phyloP scores from a whole-genome alignment of 2,888 invertebrate species.

The Coleophora flavipennella region DNA sequence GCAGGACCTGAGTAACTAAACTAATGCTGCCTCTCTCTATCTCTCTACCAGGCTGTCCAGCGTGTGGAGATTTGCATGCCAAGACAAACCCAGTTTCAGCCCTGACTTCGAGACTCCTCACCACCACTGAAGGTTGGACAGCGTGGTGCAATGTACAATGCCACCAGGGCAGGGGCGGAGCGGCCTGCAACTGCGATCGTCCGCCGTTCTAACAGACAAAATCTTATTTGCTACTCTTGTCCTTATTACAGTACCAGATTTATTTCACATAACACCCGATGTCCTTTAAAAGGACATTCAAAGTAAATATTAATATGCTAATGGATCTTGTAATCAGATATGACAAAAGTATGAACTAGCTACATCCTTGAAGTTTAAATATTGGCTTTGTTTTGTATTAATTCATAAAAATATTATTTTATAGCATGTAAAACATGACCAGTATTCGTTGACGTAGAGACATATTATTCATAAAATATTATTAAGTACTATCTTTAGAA shows the following conservation, averaged over 20 bases:
- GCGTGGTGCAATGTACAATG: slow-evolving; percentile 78
- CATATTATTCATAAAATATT: too few species aligned
- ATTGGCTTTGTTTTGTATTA: too few species aligned
- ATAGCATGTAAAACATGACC: too few species aligned
- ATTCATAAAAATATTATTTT: too few species aligned
- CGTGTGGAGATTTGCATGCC: slow-evolving; percentile 27
- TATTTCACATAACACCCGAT: background rate
- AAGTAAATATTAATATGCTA: too few species aligned
- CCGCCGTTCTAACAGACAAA: slow-evolving; percentile 65
- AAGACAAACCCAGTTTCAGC: too few species aligned
- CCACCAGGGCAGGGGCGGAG: slow-evolving; percentile 79
- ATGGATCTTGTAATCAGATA: too few species aligned
- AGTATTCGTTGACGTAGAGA: too few species aligned
- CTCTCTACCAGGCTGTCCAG: slow-evolving; percentile 50
- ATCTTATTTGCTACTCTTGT: background rate
- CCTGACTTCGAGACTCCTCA: slow-evolving; percentile 20
- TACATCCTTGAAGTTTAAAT: too few species aligned
- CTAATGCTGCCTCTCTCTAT: background rate
- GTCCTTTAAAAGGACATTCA: too few species aligned
- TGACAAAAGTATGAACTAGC: too few species aligned
- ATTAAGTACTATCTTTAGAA: too few species aligned
- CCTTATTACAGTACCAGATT: background rate
- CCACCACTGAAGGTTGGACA: slow-evolving; percentile 69
- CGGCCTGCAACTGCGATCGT: slow-evolving; percentile 82
- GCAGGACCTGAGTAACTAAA: background rate